phyloP scores from a whole-genome alignment of 2,797 vertebrate genomes.

The Lithobates sylvaticus region DNA sequence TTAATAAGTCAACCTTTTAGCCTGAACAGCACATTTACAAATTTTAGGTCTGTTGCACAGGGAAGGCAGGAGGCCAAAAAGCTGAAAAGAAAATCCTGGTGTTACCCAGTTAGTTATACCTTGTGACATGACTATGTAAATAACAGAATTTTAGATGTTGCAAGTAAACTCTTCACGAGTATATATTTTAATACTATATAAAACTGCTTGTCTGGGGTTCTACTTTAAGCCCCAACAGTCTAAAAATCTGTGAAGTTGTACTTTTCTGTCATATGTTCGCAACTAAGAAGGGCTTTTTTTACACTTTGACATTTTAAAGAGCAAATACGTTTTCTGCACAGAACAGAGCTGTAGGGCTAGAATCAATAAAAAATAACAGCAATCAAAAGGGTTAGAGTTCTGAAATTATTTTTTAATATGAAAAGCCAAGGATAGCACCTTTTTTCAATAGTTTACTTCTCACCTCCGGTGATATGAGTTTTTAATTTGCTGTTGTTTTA shows the following conservation, averaged over 20 bases:
- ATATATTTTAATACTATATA: not conserved
- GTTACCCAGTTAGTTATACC: too few species aligned
- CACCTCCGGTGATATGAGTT: conserved; percentile 33
- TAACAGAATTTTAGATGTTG: too few species aligned
- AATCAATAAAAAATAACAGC: conserved; percentile 51
- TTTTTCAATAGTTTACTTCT: conserved; percentile 45
- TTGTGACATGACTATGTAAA: too few species aligned
- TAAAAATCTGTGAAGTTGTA: conserved; percentile 11
- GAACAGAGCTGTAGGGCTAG: conserved; percentile 39
- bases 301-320: conserved; percentile 44
- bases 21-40: too few species aligned
- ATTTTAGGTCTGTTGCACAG: too few species aligned
- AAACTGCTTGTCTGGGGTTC: not conserved
- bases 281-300: conserved; percentile 20
- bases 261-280: conserved; percentile 26
- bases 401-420: conserved; percentile 45
- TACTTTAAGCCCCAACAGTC: not conserved
- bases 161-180: too few species aligned
- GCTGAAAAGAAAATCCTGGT: too few species aligned
- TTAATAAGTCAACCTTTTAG: too few species aligned
- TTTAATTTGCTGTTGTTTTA: conserved; percentile 46
- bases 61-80: too few species aligned
- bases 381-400: conserved; percentile 42
- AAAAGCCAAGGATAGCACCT: conserved; percentile 13
- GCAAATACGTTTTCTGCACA: conserved; percentile 37